A percentile compares a stretch with the other conserved stretches of the same genome.
phyloP scores from a whole-genome alignment of 2,888 invertebrate species.

The Sphaerophoria taeniata region DNA sequence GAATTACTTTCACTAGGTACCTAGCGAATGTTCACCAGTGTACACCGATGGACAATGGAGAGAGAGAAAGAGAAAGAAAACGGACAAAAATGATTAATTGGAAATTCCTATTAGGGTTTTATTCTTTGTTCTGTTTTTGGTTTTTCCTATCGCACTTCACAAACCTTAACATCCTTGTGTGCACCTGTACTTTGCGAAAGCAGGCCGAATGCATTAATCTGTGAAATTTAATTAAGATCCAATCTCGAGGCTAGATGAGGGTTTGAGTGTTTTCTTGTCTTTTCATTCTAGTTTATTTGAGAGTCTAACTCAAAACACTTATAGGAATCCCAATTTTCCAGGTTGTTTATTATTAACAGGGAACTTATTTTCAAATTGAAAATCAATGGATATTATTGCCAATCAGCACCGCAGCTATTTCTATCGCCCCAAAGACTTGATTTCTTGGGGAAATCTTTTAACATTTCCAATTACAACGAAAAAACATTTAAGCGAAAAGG shows the following conservation, averaged over 20 bases:
- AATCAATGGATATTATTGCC: slow-evolving; percentile 61
- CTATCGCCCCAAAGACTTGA: no score
- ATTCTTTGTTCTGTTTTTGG: background rate
- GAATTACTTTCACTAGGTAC: slow-evolving; percentile 1
- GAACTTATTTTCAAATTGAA: slow-evolving; percentile 57
- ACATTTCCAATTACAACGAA: no score
- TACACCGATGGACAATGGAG: background rate
- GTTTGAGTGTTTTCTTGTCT: slow-evolving; percentile 12
- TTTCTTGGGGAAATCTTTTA: no score
- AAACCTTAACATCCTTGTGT: background rate
- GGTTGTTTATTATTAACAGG: slow-evolving; percentile 34
- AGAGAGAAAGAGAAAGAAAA: background rate
- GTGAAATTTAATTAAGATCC: slow-evolving; percentile 70
- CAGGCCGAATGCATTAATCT: slow-evolving; percentile 50
- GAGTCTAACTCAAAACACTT: background rate
- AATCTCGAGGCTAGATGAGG: slow-evolving; percentile 29
- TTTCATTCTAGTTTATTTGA: background rate
- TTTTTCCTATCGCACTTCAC: background rate
- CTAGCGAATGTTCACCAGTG: background rate
- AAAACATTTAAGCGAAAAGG: no score
- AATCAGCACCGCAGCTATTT: slow-evolving; percentile 14
- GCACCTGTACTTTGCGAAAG: background rate
- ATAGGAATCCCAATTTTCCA: slow-evolving; percentile 16
- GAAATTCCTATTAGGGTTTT: slow-evolving; percentile 23
- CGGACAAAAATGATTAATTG: slow-evolving; percentile 61